Conservation (phyloP, 1,140 invertebrate genomes). For the Linepithema humile region DNA sequence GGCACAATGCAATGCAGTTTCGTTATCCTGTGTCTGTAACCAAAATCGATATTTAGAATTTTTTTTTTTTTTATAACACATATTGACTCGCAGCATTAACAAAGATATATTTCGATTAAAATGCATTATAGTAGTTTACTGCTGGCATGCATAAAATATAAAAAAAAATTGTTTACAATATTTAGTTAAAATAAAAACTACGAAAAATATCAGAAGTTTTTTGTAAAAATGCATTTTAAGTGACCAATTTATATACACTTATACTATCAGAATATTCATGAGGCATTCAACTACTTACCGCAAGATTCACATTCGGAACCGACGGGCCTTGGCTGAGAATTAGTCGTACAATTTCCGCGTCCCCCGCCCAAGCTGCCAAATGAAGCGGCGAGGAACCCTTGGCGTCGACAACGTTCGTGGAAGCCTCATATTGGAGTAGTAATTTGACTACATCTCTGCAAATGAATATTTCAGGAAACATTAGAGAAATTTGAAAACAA, state of each 20-base stretch:
- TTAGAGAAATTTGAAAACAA: neutral
- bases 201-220: neutral
- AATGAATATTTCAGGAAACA: conserved; percentile 47
- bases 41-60: conserved; percentile 59
- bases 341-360: conserved; percentile 92
- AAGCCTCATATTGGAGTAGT: conserved; percentile 94
- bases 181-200: neutral
- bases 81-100: neutral
- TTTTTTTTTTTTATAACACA: neutral
- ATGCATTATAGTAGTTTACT: neutral
- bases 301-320: conserved; percentile 92
- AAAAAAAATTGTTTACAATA: neutral
- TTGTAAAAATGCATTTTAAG: neutral
- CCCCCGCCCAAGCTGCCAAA: conserved; percentile 95
- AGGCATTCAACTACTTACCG: conserved; percentile 85
- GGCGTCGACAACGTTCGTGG: conserved; percentile 93
- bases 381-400: conserved; percentile 95
- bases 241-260: neutral
- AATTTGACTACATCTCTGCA: conserved; percentile 94
- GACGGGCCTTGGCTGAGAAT: conserved; percentile 91
- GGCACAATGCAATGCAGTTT: conserved; percentile 97
- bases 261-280: neutral
- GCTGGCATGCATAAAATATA: neutral
- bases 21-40: conserved; percentile 95
- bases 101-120: neutral